Evolutionary conservation across 2,113 vertebrate genomes (phyloP), one percentile per base, ranked within the genome.

Genomic region (Gymnarchus niloticus): DNA sequence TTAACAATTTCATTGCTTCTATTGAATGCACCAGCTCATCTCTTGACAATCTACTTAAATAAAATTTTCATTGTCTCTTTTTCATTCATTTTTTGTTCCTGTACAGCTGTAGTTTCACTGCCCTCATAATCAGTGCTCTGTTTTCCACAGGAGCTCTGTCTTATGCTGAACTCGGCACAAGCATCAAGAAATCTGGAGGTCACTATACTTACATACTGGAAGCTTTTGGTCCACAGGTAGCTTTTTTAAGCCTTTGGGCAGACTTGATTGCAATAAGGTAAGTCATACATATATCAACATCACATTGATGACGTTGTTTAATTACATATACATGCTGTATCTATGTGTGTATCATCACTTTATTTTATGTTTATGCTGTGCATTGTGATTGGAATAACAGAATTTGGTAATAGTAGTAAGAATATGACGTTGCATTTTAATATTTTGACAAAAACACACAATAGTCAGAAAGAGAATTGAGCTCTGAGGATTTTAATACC

Each of bases 191-290:
- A 91, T 99, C 98, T 54, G 98, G 98, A 0, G 98, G 97, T 49
- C 98, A 99, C 89, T 99, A 99, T 80, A 98, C 95, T 0, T 99
- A 99, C 6, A 95, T 99, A 83, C 89, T 98, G 91, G 98, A 99
- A 92, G 96, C 97, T 3, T 99, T 99, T 89, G 98, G 98, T 25
- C 98, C 97, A 0, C 92, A 96, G 37, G 93, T 96, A 90, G 98
- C 98, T 81, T 99, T 99, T 88, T 91, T 99, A 49, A 91, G 95
- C 89, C 93, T 99, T 10, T 99, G 98, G 98, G 95, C 92, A 41
- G 98, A 99, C 59, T 90, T 99, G 1, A 96, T 98, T 10, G 88
- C 97, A 52, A 97, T 99, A 92, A 96, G 98, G 98, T 99, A 92
- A 94, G 94, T 89, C 78, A 23, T 37, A 46, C 6, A 82, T 73